Conservation (phyloP, 2,113 vertebrate species). For the Podiceps cristatus region DNA sequence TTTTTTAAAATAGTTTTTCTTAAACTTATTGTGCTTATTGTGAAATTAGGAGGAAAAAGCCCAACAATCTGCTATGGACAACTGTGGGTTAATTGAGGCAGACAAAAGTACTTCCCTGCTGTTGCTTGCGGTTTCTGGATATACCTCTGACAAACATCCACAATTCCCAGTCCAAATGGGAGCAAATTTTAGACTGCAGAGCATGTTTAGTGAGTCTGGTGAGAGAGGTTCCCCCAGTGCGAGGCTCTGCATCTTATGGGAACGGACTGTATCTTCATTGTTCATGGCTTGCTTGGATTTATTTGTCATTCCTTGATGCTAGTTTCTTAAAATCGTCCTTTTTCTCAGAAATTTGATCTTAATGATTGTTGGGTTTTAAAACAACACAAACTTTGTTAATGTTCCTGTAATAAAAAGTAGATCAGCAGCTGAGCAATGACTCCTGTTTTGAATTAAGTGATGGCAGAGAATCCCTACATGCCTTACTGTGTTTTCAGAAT, state of each 20-base stretch:
- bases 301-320: neutral
- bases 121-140: neutral
- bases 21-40: neutral
- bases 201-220: fast-evolving
- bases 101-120: neutral
- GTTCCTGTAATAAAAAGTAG: neutral
- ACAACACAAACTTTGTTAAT: neutral
- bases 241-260: fast-evolving
- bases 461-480: neutral
- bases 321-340: neutral
- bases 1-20: neutral
- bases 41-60: neutral
- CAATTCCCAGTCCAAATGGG: neutral
- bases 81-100: neutral
- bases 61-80: neutral
- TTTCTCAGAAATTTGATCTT: neutral
- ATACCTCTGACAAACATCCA: neutral
- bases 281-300: neutral
- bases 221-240: neutral
- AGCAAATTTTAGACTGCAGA: neutral
- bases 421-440: neutral
- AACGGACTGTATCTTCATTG: neutral
- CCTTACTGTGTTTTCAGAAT: neutral
- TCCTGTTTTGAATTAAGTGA: neutral
- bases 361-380: neutral